Evolutionary conservation across 2,797 vertebrate species (phyloP).

Genomic region (Urocyon cinereoargenteus): DNA sequence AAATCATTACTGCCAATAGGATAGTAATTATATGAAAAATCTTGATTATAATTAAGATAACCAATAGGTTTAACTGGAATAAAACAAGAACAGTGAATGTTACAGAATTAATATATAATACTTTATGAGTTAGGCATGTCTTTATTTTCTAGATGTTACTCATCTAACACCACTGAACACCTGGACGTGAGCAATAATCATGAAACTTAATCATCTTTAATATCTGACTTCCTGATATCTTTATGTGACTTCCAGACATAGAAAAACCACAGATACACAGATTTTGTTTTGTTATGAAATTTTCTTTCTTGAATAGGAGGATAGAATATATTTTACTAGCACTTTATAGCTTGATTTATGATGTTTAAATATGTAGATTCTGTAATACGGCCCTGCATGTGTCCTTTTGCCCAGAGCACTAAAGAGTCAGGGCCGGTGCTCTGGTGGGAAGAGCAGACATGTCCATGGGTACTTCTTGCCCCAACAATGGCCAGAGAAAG

Average conservation of each 20-base stretch:
- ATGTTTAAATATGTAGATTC: conserved; percentile 30
- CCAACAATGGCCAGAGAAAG: not conserved
- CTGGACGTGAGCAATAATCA: not conserved
- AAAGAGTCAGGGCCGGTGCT: not conserved
- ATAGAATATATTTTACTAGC: not conserved
- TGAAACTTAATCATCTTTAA: not conserved
- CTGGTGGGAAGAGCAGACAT: not conserved
- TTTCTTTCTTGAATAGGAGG: conserved; percentile 6
- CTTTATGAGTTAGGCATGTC: not conserved
- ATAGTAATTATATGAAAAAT: conserved; percentile 13
- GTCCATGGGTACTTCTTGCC: not conserved
- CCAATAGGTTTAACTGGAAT: conserved; percentile 31
- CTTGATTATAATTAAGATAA: conserved; percentile 35
- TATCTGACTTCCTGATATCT: not conserved
- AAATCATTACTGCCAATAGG: conserved; percentile 39
- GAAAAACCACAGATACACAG: not conserved
- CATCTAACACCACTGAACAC: not conserved
- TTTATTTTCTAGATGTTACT: not conserved
- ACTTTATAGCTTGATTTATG: not conserved
- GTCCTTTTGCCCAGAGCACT: not conserved
- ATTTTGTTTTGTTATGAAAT: not conserved
- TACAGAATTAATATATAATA: not conserved
- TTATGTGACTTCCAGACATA: not conserved
- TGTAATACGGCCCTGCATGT: not conserved
- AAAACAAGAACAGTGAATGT: not conserved